These are phyloP conservation scores for Cataglyphis albicans DNA, from an alignment of 2,888 invertebrate genomes.

Conservation along the genomic window DNA sequence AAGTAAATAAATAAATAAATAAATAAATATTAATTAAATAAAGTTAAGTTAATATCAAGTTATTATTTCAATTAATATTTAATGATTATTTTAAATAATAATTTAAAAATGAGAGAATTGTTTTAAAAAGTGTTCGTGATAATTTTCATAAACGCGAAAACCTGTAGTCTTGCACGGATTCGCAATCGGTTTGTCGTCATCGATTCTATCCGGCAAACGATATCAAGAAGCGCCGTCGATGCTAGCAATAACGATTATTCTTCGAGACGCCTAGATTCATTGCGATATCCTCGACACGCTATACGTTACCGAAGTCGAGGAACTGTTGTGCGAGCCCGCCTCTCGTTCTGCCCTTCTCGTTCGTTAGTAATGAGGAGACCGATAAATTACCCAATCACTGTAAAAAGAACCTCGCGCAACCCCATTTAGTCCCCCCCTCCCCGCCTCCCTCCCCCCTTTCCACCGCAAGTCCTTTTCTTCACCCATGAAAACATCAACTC, in stretches of 20 bases:
- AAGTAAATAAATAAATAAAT: no score
- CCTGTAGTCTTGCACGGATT: constrained; percentile 61
- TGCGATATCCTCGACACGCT: constrained; percentile 67
- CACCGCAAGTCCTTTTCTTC: not conserved
- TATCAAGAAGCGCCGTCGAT: constrained; percentile 48
- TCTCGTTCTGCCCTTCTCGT: constrained; percentile 54
- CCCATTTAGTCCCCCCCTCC: not conserved
- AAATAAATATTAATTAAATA: no score
- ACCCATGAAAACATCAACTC: not conserved
- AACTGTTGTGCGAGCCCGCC: constrained; percentile 20
- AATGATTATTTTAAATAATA: not conserved
- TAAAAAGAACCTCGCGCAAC: constrained; percentile 10
- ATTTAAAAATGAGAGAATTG: not conserved
- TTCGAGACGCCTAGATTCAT: constrained; percentile 63
- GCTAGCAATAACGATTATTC: constrained; percentile 69
- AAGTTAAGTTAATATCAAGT: no score
- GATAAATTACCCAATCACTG: constrained; percentile 57
- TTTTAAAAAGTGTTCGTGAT: not conserved
- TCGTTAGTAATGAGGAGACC: constrained; percentile 62
- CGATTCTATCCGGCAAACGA: constrained; percentile 50
- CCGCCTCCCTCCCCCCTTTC: not conserved
- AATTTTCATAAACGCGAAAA: constrained; percentile 4
- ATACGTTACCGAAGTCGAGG: constrained; percentile 60
- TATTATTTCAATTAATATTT: not conserved
- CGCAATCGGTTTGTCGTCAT: constrained; percentile 65